phyloP scores from a whole-genome alignment of 2,113 vertebrate species.

The Alosa alosa region DNA sequence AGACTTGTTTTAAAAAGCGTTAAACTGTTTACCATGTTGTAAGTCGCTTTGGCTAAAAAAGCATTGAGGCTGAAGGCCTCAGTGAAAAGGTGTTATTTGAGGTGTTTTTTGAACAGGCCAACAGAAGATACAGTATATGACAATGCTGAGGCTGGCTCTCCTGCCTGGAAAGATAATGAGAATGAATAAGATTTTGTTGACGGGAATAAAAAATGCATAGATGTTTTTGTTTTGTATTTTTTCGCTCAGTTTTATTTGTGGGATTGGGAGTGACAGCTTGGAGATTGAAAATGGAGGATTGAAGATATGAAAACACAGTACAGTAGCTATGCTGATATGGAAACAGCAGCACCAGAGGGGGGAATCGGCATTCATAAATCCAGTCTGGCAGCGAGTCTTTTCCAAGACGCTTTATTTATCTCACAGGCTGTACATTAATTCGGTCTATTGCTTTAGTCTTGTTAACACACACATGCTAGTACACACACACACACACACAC shows the following conservation, averaged over 20 bases:
- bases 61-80: too few relatives aligned
- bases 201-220: not conserved
- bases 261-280: not conserved
- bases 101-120: too few relatives aligned
- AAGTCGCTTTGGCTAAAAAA: too few relatives aligned
- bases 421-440: not conserved
- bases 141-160: not conserved
- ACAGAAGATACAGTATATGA: not conserved
- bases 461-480: not conserved
- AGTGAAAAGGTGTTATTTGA: too few relatives aligned
- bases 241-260: not conserved
- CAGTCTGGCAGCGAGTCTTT: not conserved
- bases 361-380: not conserved
- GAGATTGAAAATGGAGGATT: not conserved
- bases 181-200: not conserved
- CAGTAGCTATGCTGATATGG: not conserved
- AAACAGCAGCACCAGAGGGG: not conserved
- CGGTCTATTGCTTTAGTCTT: not conserved
- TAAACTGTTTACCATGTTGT: too few relatives aligned
- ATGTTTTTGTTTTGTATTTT: not conserved
- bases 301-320: not conserved
- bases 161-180: not conserved
- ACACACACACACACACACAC: not conserved
- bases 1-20: too few relatives aligned
- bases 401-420: constrained; percentile 3